A percentile compares a stretch with the other conserved stretches of the same genome.
These are phyloP conservation scores for Thripadectes ignobilis DNA, from an alignment of 2,797 vertebrate species.

Conservation along the genomic window DNA sequence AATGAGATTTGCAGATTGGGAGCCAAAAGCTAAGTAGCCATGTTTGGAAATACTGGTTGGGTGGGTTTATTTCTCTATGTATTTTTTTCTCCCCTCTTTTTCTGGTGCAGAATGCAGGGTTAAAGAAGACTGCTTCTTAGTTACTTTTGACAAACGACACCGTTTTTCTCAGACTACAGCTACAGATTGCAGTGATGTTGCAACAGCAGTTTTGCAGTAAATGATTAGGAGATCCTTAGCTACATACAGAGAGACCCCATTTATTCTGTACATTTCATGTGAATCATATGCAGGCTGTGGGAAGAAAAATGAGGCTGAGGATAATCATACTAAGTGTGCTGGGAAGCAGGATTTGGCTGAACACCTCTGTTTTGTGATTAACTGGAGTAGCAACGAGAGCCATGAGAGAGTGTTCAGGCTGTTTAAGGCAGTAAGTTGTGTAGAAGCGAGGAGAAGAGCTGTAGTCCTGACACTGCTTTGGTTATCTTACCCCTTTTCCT, in stretches of 20 bases:
- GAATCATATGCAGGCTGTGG: background rate
- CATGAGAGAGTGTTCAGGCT: background rate
- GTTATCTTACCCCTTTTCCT: background rate
- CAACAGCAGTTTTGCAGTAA: slow-evolving; percentile 14
- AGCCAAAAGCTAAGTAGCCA: slow-evolving; percentile 32
- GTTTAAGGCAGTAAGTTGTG: background rate
- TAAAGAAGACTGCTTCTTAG: background rate
- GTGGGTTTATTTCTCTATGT: background rate
- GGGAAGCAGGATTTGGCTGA: slow-evolving; percentile 35
- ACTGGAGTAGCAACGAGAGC: background rate
- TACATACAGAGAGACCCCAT: background rate
- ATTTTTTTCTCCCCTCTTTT: fast-evolving
- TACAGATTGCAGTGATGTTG: background rate
- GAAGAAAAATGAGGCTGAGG: slow-evolving; percentile 58
- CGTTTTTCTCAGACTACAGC: background rate
- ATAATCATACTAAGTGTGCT: slow-evolving; percentile 42
- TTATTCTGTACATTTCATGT: background rate
- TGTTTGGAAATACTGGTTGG: background rate
- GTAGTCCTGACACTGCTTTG: background rate
- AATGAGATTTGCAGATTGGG: slow-evolving; percentile 12
- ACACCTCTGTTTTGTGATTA: slow-evolving; percentile 39
- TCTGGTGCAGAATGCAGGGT: background rate
- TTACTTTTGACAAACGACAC: slow-evolving; percentile 13
- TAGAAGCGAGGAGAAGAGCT: background rate
- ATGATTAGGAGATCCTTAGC: background rate